Base-by-base conservation (phyloP, 2,797 vertebrate species). In the Lagorchestes hirsutus region DNA sequence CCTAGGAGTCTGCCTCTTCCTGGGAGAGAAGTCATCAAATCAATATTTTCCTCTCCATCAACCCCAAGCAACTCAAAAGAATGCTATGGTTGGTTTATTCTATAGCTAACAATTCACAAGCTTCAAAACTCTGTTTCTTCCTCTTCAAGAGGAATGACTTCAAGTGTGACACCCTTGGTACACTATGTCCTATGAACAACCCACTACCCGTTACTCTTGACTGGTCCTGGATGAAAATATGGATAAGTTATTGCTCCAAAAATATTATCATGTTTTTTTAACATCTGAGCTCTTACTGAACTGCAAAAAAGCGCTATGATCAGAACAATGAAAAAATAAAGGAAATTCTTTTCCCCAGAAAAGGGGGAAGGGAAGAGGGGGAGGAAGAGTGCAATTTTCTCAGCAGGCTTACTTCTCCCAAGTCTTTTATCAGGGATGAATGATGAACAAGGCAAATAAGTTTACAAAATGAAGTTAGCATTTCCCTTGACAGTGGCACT, bases 241-340 rank as follows among this genome's bases (percentile, higher is more conserved):
- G 54, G 28, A 93, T 92, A 91, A 18, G 93, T 67, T 95, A 67
- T 91, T 95, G 46, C 52, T 96, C 96, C 92, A 93, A 52, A 98
- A 96, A 95, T 90, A n/a, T 67, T 67, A 97, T 58, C 54, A 5
- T 62, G 46, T 28, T 24, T 90, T 91, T 92, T 98, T 59, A 94
- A 58, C 87, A 67, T 74, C 94, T 94, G 52, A 94, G 95, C 92
- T 95, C 93, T 96, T 94, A 55, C 59, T 92, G 52, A 95, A 95
- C 50, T 59, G 27, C 55, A 82, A 92, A 95, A 57, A 96, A 94
- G 96, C 24, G 58, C 95, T 58, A 12, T 40, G 90, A 58, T 96
- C 97, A 57, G 94, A 95, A 62, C 57, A 97, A 97, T 54, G 57
- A 97, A 95, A 96, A 40, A 28, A 95, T 92, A 92, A 96, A 95